Percentiles rank a stretch among this genome's conserved stretches.
These are phyloP conservation scores for Andricus quercusramuli DNA, from an alignment of 2,888 invertebrate genomes.

Conservation along the genomic window DNA sequence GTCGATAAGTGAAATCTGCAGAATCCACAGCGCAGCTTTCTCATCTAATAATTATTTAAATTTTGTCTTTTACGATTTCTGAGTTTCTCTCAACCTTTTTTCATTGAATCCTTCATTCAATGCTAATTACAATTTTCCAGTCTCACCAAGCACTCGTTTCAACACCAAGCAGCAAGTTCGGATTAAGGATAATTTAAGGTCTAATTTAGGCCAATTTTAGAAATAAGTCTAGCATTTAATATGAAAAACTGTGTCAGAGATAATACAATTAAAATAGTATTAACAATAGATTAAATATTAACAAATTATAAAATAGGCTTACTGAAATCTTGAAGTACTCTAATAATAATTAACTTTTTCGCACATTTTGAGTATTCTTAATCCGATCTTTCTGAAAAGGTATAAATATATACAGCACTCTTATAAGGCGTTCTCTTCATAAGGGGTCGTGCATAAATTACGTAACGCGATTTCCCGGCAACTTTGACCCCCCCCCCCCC, in stretches of 20 bases:
- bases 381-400: neutral
- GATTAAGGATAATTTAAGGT: neutral
- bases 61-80: neutral
- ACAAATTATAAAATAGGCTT: neutral
- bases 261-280: too few relatives aligned
- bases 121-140: conserved; percentile 7
- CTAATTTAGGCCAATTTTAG: neutral
- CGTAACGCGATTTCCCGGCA: too few relatives aligned
- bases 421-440: conserved; percentile 19
- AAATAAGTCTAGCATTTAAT: too few relatives aligned
- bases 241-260: too few relatives aligned
- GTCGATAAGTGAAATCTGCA: too few relatives aligned
- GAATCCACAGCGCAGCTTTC: too few relatives aligned
- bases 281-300: neutral
- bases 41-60: neutral
- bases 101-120: neutral
- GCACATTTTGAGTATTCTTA: neutral
- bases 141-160: neutral
- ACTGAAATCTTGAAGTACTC: neutral
- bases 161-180: neutral
- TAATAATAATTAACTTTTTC: neutral
- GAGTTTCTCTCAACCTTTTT: neutral
- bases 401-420: conserved; percentile 16
- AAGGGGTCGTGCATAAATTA: too few relatives aligned
- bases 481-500: too few relatives aligned